Conservation (phyloP, 1,140 invertebrate species). For the Babylonia areolata region DNA sequence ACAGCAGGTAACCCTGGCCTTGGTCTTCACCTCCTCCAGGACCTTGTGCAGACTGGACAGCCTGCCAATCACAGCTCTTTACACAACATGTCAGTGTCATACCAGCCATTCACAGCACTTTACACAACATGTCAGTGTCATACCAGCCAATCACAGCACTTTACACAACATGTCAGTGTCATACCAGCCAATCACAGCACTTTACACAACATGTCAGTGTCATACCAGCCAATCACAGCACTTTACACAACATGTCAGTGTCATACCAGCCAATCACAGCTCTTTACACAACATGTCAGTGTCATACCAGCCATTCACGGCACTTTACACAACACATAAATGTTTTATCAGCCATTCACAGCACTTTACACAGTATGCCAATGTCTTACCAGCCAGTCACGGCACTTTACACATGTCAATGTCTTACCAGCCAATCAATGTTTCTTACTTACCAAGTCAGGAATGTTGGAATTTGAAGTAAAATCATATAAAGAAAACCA, state of each 20-base stretch:
- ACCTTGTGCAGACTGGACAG: conserved; percentile 58
- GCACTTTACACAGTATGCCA: too few species aligned
- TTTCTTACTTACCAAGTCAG: too few species aligned
- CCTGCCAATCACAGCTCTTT: conserved; percentile 44
- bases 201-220: neutral
- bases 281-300: neutral
- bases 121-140: too few species aligned
- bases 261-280: neutral
- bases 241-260: neutral
- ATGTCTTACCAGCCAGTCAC: too few species aligned
- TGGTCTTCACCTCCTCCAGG: conserved; percentile 58
- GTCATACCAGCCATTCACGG: neutral
- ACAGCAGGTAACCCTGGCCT: conserved; percentile 63
- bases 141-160: conserved; percentile 25
- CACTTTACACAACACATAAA: neutral
- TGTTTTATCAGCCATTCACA: too few species aligned
- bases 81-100: too few species aligned
- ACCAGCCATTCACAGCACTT: too few species aligned
- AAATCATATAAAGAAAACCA: too few species aligned
- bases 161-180: neutral
- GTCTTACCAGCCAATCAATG: too few species aligned
- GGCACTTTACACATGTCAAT: too few species aligned
- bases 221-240: neutral
- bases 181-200: neutral
- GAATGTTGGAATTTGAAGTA: too few species aligned